Evolutionary conservation across 2,797 vertebrate species (phyloP).

Genomic region (Tenualosa thibaudeaui): DNA sequence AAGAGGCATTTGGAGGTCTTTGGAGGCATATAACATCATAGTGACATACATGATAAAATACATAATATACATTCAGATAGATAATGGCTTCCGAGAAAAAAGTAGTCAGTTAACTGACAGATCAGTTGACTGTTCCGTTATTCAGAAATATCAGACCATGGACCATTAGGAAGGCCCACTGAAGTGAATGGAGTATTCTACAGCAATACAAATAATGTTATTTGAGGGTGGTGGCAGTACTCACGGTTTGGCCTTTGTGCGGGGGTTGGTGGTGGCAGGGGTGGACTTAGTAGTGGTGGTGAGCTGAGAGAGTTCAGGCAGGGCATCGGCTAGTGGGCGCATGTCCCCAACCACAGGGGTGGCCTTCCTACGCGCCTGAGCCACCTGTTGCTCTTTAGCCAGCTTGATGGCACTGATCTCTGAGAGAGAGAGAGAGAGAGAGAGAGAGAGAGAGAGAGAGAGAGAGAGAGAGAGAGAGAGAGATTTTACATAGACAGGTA

Average conservation of each 20-base stretch:
- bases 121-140: too few relatives aligned
- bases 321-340: neutral
- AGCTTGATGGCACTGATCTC: conserved; percentile 2
- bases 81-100: too few relatives aligned
- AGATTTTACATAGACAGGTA: too few relatives aligned
- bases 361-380: neutral
- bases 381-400: neutral
- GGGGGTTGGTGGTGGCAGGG: conserved; percentile 31
- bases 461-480: too few relatives aligned
- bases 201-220: neutral
- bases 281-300: neutral
- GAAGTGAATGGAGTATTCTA: too few relatives aligned
- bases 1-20: too few relatives aligned
- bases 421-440: neutral
- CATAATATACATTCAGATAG: too few relatives aligned
- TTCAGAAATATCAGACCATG: too few relatives aligned
- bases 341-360: conserved; percentile 6
- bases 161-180: too few relatives aligned
- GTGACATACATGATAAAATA: too few relatives aligned
- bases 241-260: conserved; percentile 64
- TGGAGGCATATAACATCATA: neutral
- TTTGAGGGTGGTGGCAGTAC: conserved; percentile 37
- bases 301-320: neutral
- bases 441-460: too few relatives aligned
- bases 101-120: too few relatives aligned